These are phyloP conservation scores for Nestor notabilis DNA, from an alignment of 2,113 vertebrate genomes.

Conservation along the genomic window DNA sequence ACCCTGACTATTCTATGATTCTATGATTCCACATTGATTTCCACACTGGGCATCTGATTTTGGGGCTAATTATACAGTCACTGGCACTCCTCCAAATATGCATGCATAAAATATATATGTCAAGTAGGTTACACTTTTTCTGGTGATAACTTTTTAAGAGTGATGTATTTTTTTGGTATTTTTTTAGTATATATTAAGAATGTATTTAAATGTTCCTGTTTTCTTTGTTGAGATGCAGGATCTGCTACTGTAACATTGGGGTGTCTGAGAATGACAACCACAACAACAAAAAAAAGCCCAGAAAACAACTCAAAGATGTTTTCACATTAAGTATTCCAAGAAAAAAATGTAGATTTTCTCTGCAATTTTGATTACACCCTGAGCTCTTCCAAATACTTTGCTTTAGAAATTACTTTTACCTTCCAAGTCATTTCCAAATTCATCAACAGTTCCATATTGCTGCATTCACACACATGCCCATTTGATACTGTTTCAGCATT, in stretches of 20 bases:
- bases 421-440: background rate
- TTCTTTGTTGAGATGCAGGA: background rate
- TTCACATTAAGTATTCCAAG: background rate
- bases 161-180: background rate
- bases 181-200: background rate
- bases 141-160: background rate
- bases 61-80: background rate
- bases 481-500: background rate
- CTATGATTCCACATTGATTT: no score
- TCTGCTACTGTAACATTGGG: background rate
- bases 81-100: rapidly evolving
- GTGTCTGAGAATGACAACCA: background rate
- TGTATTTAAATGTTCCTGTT: background rate
- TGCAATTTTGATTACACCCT: background rate
- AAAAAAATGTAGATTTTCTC: background rate
- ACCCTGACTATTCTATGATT: no score
- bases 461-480: background rate
- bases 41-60: background rate
- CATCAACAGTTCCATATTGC: background rate
- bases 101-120: background rate
- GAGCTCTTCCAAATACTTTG: background rate
- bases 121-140: background rate
- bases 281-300: background rate
- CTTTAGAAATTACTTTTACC: background rate
- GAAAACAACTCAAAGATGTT: background rate